Evolutionary conservation across 1,140 invertebrate species (phyloP), one percentile per base, ranked within the genome.

Genomic region (Muscidifurax raptorellus): DNA sequence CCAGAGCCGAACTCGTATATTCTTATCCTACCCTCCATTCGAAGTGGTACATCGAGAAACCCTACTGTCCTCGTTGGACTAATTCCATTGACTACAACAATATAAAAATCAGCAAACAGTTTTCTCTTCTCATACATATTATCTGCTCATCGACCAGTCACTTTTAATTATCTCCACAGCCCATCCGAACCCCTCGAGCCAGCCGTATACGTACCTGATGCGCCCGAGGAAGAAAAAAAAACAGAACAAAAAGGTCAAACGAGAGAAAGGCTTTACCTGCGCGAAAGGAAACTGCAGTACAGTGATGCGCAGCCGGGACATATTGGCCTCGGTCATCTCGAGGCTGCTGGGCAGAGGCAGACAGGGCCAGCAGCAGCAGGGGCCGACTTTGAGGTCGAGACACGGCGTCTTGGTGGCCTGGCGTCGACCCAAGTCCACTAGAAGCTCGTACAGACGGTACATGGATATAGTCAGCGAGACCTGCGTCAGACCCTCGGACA

Each of bases 341-440:
- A 82, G 80, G 67, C 30, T 86, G 74, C 27, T 86, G n/a, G 92
- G 91, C 81, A 92, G 90, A 80, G 91, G 91, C 82, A 93, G 87
- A 87, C 92, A 93, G 78, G 91, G 91, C 92, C 92, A 93, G 86
- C 92, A 93, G 89, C 92, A 93, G 88, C 92, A 93, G 18, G 92
- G 92, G 0, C 91, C 90, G 22, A 92, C 92, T 82, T 84, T 88
- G 30, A 93, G 86, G 85, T 88, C 87, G 85, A 93, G 87, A 25
- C 82, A 22, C 72, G 92, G 90, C 52, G 90, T 84, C 84, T 90
- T 90, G 76, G 89, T 88, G 47, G 90, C 86, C 80, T 87, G 89
- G 82, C 90, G 90, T 13, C 86, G 84, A 32, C 92, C 91, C 36
- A 92, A 78, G 84, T 93, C 91, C 85, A 92, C 85, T 84, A 93